Percentiles rank a stretch among this genome's conserved stretches.
Conservation (phyloP, 2,888 invertebrate genomes). For the Eupithecia subumbrata region DNA sequence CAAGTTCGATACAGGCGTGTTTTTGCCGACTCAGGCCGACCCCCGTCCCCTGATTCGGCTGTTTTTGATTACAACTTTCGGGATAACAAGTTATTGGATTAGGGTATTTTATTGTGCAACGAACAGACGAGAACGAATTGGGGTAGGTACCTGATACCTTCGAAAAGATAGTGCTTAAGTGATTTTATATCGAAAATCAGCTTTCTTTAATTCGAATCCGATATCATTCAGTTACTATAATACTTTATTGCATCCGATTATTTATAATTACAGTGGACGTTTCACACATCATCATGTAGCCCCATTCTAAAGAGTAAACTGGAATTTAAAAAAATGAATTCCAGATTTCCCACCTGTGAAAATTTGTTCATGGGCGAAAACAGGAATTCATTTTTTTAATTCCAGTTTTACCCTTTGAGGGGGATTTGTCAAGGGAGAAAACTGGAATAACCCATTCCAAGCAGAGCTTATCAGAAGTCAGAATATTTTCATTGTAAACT, state of each 20-base stretch:
- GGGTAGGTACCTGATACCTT: background rate
- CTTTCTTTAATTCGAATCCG: background rate
- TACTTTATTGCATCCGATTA: no score
- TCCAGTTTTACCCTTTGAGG: no score
- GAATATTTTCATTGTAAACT: no score
- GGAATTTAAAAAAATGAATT: no score
- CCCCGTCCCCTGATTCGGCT: constrained; percentile 26
- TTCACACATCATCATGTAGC: background rate
- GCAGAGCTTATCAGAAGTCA: no score
- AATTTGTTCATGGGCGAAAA: no score
- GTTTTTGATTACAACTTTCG: constrained; percentile 16
- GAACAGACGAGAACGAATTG: constrained; percentile 2
- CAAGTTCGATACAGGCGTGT: constrained; percentile 45
- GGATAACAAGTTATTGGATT: constrained; percentile 10
- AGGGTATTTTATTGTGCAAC: constrained; percentile 7
- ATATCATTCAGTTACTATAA: background rate
- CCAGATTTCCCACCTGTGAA: no score
- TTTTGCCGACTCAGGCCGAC: constrained; percentile 36
- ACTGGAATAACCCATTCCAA: no score
- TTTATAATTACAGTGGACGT: background rate
- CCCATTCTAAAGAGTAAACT: no score
- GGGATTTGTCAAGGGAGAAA: no score
- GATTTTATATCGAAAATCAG: background rate
- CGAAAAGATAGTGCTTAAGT: background rate
- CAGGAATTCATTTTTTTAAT: no score